Base-by-base conservation (phyloP, 2,113 vertebrate genomes). In the Oncorhynchus kisutch region DNA sequence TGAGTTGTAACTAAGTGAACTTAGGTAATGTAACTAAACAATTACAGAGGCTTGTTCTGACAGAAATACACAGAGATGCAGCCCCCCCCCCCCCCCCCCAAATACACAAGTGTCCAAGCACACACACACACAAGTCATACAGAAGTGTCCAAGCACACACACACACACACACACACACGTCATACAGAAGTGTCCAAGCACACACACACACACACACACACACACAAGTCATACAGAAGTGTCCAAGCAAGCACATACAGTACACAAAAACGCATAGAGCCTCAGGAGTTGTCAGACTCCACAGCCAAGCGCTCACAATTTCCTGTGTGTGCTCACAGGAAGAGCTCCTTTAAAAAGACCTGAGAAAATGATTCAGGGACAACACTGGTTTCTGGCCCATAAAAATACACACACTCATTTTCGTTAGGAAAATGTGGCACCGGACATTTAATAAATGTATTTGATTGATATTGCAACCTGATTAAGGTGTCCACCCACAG, bases 181-280 rank as follows among this genome's bases (percentile, higher is more conserved):
- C 24, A 25, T 25, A 25, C 24, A 25, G 24, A 25, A 25, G 24
- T 25, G 24, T 25, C 24, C 24, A 25, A 1, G 1, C 25, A 69
- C 78, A 80, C 66, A 82, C 71, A 74, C 78, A 80, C 66, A 82
- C 71, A 74, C 24, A 25, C 67, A 67, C 24, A 81, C 78, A 80
- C 66, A 82, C 72, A 11, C 49, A 7, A 54, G 62, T 66, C 74
- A 72, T 54, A 60, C 20, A 75, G 11, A 22, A 24, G 51, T 29
- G 83, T 6, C 11, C 60, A 29, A 62, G 5, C 75, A 81, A 72
- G 27, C 13, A 14, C 24, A 59, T 20, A 18, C 39, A 12, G 3
- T 34, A 75, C 64, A 79, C 74, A 83, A 39, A 51, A 20, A 71
- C 24, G 48, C 70, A 54, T 12, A 71, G 49, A 71, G 79, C 73